Percentiles rank a stretch among this genome's conserved stretches.
These are phyloP conservation scores for Nematostella vectensis DNA, from an alignment of 92 coral and sea anemone genomes.

Conservation along the genomic window DNA sequence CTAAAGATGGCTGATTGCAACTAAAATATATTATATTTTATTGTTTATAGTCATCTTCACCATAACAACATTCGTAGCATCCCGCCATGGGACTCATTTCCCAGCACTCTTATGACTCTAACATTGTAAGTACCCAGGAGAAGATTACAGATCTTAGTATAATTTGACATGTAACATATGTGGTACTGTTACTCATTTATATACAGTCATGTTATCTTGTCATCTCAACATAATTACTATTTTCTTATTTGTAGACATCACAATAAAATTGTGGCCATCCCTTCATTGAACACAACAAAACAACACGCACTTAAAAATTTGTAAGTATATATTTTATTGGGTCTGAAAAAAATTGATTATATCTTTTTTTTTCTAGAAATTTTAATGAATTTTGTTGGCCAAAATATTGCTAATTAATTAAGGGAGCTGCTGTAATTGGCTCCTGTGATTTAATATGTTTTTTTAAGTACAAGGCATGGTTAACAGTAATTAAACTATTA, in stretches of 20 bases:
- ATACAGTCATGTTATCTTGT: no score
- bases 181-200: no score
- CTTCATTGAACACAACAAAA: conserved; percentile 45
- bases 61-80: conserved; percentile 35
- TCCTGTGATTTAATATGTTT: not conserved
- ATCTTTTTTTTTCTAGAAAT: not conserved
- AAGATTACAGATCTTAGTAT: no score
- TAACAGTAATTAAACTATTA: no score
- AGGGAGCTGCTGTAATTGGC: not conserved
- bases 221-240: no score
- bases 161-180: no score
- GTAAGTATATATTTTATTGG: no score
- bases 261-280: conserved; percentile 47
- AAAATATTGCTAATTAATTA: not conserved
- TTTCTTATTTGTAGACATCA: conserved; percentile 45
- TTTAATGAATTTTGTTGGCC: not conserved
- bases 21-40: not conserved
- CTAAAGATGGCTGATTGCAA: no score
- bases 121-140: conserved; percentile 50
- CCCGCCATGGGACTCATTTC: conserved; percentile 69
- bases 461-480: no score
- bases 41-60: conserved; percentile 44
- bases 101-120: conserved; percentile 38
- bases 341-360: no score
- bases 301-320: conserved; percentile 30